Evolutionary conservation across 2,797 vertebrate species (phyloP).

Genomic region (Pangasius sanitwongsei): DNA sequence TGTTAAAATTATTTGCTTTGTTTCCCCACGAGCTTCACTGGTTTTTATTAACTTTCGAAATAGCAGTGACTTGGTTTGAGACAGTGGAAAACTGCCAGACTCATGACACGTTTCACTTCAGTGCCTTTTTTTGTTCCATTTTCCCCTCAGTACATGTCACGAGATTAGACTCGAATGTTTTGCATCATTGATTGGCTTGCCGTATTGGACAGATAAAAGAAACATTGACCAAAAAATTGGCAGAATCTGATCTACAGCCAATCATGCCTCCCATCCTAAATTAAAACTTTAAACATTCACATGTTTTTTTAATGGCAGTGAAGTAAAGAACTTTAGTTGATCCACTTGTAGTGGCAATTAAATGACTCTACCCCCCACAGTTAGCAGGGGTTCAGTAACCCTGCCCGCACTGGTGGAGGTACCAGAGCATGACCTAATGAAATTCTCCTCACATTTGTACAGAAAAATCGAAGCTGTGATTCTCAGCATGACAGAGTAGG

Average conservation of each 20-base stretch:
- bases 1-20: not conserved
- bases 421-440: not conserved
- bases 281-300: not conserved
- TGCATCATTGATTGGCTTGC: not conserved
- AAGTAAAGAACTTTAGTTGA: not conserved
- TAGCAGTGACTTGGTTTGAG: not conserved
- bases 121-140: not conserved
- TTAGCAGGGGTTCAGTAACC: not conserved
- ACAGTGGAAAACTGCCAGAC: not conserved
- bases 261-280: not conserved
- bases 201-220: not conserved
- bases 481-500: not conserved
- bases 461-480: not conserved
- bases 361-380: not conserved
- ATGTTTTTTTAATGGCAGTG: not conserved
- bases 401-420: not conserved
- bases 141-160: not conserved
- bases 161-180: not conserved
- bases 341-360: not conserved
- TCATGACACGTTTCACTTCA: not conserved
- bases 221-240: not conserved
- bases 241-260: not conserved
- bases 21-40: not conserved
- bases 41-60: not conserved
- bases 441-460: not conserved